Evolutionary conservation across 1,140 invertebrate genomes (phyloP), one percentile per base, ranked within the genome.

Genomic region (Heliothis subflexa): DNA sequence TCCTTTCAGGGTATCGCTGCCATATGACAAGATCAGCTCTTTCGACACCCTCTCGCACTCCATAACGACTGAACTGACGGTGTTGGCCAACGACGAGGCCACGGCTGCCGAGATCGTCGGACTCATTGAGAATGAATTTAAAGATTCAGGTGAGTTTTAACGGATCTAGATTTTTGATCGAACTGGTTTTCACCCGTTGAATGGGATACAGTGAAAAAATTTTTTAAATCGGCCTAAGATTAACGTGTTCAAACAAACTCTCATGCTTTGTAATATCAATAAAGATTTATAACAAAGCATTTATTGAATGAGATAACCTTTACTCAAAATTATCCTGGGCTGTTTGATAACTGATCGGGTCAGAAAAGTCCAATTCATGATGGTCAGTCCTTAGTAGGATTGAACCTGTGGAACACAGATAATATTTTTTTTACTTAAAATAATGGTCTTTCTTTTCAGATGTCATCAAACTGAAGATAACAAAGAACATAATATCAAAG

Each of bases 1-100:
- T 52, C n/a, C 52, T 90, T 87, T 33, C 89, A 95, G 94, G 68
- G 94, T 94, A 9, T 80, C 93, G 4, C 83, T 95, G 10, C 94
- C 94, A 0, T 94, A 91, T 25, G 87, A 89, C 57, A 86, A 92
- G 76, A 95, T 95, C 45, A 87, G 79, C 45, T 81, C 85, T 9
- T 93, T 95, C 81, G 81, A 91, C 47, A 79, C 87, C 0, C 84
- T 88, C 14, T 55, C 85, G 0, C 87, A 88, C 70, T 83, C 59
- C 21, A 82, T 94, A 18, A 79, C 86, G 16, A 87, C 90, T 1
- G 88, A 93, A 62, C 85, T 95, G 52, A 85, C 82, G 0, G 86
- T 93, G 14, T 81, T 95, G 11, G 91, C 92, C 0, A 89, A 91
- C 55, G 87, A 91, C 55, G 88, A 93, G 0, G 52, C 84, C n/a